phyloP scores from a whole-genome alignment of 1,140 invertebrate species.

The Drosophila serrata region DNA sequence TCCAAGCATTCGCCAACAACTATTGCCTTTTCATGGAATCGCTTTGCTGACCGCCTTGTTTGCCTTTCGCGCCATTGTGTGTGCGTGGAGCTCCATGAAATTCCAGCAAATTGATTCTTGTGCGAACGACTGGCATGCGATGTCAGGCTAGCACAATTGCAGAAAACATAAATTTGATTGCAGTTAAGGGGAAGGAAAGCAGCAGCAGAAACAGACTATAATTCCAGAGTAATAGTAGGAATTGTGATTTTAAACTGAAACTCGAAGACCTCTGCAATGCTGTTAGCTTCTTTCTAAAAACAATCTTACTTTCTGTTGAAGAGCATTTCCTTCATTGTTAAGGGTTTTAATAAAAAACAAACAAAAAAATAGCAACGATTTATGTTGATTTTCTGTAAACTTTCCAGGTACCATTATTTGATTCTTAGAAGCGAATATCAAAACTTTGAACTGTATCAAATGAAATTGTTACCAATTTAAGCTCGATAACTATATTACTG shows the following conservation, averaged over 20 bases:
- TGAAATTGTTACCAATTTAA: no score
- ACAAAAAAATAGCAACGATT: no score
- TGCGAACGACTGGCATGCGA: slow-evolving; percentile 2
- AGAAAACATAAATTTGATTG: slow-evolving; percentile 7
- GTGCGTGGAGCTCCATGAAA: background rate
- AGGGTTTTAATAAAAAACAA: background rate
- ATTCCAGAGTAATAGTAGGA: background rate
- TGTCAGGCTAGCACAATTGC: slow-evolving; percentile 9
- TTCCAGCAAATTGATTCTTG: slow-evolving; percentile 30
- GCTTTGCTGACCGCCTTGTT: background rate
- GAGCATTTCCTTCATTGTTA: background rate
- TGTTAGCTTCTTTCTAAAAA: background rate
- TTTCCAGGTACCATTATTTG: background rate
- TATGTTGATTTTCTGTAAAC: background rate
- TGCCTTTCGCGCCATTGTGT: slow-evolving; percentile 22
- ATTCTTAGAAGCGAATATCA: fast-evolving
- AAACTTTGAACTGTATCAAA: background rate
- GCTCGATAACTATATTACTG: no score
- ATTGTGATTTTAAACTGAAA: background rate
- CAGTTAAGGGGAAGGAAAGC: background rate
- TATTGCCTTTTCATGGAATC: slow-evolving; percentile 25
- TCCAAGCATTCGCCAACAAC: slow-evolving; percentile 18
- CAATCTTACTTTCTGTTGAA: background rate
- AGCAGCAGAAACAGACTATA: background rate
- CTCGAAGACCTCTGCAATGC: background rate